Conservation (phyloP, 2,113 vertebrate genomes). For the Leucopternis melanops region DNA sequence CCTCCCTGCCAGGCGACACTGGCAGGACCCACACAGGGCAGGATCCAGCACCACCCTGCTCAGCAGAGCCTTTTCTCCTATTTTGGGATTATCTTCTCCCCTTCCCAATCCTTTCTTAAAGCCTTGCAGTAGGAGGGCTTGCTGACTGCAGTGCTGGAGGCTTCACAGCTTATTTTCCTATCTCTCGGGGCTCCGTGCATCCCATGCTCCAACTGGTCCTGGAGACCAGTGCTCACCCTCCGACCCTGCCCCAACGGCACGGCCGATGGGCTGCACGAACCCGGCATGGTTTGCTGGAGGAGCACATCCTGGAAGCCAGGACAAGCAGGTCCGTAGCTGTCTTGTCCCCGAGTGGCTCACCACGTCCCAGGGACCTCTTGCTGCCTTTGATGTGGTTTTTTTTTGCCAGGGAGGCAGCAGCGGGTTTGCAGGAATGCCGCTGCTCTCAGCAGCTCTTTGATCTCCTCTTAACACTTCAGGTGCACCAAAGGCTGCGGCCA, state of each 20-base stretch:
- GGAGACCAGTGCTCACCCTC: neutral
- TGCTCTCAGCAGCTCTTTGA: neutral
- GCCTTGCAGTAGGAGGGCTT: neutral
- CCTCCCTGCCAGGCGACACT: accelerated
- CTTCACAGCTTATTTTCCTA: neutral
- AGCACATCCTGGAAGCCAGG: neutral
- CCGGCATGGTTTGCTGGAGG: neutral
- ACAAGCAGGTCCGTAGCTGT: neutral
- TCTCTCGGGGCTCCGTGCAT: neutral
- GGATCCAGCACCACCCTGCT: neutral
- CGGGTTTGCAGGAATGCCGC: neutral
- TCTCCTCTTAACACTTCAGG: neutral
- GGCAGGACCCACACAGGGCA: neutral
- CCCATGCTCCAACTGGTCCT: accelerated
- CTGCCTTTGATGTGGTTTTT: neutral
- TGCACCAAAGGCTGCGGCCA: neutral
- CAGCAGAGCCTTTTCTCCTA: neutral
- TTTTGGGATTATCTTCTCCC: neutral
- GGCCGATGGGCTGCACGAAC: accelerated
- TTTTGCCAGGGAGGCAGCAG: neutral
- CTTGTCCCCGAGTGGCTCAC: accelerated
- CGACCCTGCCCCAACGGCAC: accelerated
- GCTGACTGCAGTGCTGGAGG: neutral
- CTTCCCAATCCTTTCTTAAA: neutral
- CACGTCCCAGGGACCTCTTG: neutral